Conservation (phyloP, 2,113 vertebrate species). For the Dicrurus megarhynchus region DNA sequence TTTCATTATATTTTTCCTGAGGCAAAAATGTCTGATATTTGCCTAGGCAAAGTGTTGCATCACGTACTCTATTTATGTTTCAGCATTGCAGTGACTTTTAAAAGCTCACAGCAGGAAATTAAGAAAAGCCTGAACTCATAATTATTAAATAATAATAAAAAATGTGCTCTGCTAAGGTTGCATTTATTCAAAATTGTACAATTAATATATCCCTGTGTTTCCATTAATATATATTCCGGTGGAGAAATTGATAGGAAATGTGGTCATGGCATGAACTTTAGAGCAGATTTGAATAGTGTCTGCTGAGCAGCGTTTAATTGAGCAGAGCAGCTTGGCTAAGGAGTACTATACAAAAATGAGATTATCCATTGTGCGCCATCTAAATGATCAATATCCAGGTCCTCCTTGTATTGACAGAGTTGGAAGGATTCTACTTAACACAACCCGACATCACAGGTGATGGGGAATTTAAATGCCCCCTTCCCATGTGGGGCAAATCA, state of each 20-base stretch:
- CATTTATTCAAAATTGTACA: conserved; percentile 66
- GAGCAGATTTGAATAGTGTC: conserved; percentile 40
- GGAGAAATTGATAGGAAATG: conserved; percentile 63
- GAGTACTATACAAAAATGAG: not conserved
- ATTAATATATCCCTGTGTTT: conserved; percentile 62
- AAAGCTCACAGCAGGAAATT: conserved; percentile 67
- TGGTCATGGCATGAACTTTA: conserved; percentile 63
- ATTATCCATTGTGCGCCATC: not conserved
- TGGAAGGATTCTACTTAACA: not conserved
- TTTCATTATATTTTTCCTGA: conserved; percentile 18
- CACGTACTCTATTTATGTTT: conserved; percentile 64
- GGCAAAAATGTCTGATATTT: conserved; percentile 57
- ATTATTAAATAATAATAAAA: conserved; percentile 70
- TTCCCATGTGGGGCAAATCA: not conserved
- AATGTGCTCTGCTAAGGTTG: conserved; percentile 53
- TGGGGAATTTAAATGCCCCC: not conserved
- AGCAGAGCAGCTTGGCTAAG: not conserved
- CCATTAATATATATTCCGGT: conserved; percentile 60
- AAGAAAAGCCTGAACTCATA: conserved; percentile 62
- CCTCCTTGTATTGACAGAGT: not conserved
- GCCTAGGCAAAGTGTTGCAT: conserved; percentile 46
- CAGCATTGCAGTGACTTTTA: conserved; percentile 62
- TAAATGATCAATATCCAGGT: not conserved
- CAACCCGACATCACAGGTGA: not conserved
- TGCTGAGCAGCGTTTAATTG: conserved; percentile 45